Evolutionary conservation across 2,888 invertebrate genomes (phyloP).

Genomic region (Brenthis daphne): DNA sequence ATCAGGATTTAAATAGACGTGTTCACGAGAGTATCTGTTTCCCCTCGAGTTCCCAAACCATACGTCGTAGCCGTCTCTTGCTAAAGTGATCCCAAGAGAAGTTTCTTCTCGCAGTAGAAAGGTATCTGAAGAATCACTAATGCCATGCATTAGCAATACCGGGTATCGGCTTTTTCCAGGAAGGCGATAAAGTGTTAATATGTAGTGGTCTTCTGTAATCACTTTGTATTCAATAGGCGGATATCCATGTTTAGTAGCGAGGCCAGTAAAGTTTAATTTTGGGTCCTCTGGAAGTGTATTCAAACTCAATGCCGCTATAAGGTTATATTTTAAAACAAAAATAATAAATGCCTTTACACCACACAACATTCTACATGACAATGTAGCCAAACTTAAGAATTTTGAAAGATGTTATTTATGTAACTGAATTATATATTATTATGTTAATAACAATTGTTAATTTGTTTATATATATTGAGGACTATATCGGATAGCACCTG

Average conservation of each 20-base stretch:
- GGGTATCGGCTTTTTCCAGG: constrained; percentile 42
- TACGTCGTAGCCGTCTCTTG: constrained; percentile 52
- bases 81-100: constrained; percentile 45
- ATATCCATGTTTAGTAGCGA: constrained; percentile 43
- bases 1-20: constrained; percentile 60
- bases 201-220: constrained; percentile 51
- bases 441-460: too few relatives aligned
- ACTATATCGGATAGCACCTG: too few relatives aligned
- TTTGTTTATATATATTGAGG: too few relatives aligned
- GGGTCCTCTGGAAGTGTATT: not conserved
- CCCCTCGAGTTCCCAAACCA: constrained; percentile 76
- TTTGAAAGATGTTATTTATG: too few relatives aligned
- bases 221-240: constrained; percentile 40
- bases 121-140: constrained; percentile 46
- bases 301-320: too few relatives aligned
- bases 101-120: constrained; percentile 47
- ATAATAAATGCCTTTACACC: too few relatives aligned
- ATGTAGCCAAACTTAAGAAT: too few relatives aligned
- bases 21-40: constrained; percentile 80
- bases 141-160: constrained; percentile 47
- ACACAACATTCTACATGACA: too few relatives aligned
- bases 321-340: too few relatives aligned
- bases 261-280: constrained; percentile 37
- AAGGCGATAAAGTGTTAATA: constrained; percentile 46
- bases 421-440: not conserved